A percentile compares a stretch with the other conserved stretches of the same genome.
Conservation (phyloP, 2,113 vertebrate species). For the Ptilonorhynchus violaceus region DNA sequence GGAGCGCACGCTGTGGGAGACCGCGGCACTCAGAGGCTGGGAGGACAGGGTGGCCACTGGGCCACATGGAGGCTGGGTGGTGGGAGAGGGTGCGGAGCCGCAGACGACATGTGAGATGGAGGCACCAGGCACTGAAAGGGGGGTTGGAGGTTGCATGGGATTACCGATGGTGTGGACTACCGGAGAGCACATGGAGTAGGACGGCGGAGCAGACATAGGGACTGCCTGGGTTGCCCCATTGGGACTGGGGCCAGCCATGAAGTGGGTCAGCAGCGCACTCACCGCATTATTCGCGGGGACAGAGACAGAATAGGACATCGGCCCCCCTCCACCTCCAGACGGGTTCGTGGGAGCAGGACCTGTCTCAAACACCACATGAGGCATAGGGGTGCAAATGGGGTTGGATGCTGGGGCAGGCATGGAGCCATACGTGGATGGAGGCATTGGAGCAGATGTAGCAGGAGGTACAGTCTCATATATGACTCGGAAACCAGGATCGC, state of each 20-base stretch:
- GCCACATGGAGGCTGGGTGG: not conserved
- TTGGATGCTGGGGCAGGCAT: not conserved
- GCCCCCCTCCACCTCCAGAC: not conserved
- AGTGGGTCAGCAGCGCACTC: constrained; percentile 45
- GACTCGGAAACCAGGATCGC: constrained; percentile 40
- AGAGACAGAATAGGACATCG: constrained; percentile 39
- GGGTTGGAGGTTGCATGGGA: not conserved
- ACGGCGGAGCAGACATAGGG: not conserved
- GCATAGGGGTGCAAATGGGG: not conserved
- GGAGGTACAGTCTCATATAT: constrained; percentile 30
- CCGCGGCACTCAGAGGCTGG: not conserved
- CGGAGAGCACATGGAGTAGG: not conserved
- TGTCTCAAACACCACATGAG: constrained; percentile 14
- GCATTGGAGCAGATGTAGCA: not conserved
- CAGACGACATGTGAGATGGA: not conserved
- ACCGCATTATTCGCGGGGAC: constrained; percentile 39
- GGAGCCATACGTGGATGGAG: not conserved
- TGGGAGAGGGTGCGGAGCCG: not conserved
- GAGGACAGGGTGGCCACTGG: not conserved
- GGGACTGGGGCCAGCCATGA: constrained; percentile 33
- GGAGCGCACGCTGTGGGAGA: not conserved
- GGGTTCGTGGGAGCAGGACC: not conserved
- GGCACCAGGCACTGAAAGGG: not conserved
- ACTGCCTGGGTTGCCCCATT: not conserved
- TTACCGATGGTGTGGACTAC: not conserved